phyloP scores from a whole-genome alignment of 64 coral and sea anemone species.

The Anthopleura sola region DNA sequence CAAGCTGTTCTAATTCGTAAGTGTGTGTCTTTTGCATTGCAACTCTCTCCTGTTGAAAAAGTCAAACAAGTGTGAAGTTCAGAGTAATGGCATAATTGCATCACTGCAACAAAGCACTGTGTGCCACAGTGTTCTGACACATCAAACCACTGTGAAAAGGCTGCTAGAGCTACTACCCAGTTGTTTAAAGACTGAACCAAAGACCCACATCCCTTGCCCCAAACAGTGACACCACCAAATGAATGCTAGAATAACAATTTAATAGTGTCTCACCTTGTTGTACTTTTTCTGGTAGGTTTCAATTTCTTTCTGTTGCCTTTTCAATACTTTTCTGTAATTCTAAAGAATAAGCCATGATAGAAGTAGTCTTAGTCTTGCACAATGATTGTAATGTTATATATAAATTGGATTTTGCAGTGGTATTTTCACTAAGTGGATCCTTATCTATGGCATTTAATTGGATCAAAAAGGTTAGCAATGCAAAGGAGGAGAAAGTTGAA shows the following conservation, averaged over 20 bases:
- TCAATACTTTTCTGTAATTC: slow-evolving; percentile 74
- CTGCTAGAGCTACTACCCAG: too few relatives aligned
- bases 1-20: slow-evolving; percentile 74
- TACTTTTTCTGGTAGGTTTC: slow-evolving; percentile 79
- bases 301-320: slow-evolving; percentile 82
- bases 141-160: too few relatives aligned
- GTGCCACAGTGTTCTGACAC: too few relatives aligned
- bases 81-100: background rate
- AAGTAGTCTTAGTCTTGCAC: background rate
- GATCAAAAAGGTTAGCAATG: too few relatives aligned
- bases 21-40: slow-evolving; percentile 78
- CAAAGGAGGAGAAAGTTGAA: too few relatives aligned
- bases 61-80: background rate
- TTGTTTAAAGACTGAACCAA: too few relatives aligned
- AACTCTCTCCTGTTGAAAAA: slow-evolving; percentile 53
- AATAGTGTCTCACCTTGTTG: slow-evolving; percentile 57
- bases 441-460: too few relatives aligned
- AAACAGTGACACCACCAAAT: too few relatives aligned
- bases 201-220: too few relatives aligned
- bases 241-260: background rate
- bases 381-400: too few relatives aligned
- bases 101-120: background rate
- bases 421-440: too few relatives aligned
- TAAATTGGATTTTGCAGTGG: too few relatives aligned
- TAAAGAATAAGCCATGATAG: background rate